phyloP scores from a whole-genome alignment of 92 coral and sea anemone genomes.

The Palythoa heliodiscus region DNA sequence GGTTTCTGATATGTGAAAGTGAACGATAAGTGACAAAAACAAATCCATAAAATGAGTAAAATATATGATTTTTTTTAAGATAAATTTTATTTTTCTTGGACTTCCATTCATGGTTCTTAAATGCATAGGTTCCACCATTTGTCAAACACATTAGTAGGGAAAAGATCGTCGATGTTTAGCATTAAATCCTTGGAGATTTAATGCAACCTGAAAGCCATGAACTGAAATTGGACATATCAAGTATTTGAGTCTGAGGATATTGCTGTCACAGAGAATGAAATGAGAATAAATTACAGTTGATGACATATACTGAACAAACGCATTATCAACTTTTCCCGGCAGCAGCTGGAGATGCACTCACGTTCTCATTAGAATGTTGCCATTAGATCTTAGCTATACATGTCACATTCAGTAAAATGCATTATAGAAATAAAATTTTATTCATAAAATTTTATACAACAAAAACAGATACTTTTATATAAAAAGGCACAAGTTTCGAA shows the following conservation, averaged over 20 bases:
- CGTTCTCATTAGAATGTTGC: slow-evolving; percentile 83
- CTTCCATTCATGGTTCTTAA: slow-evolving; percentile 44
- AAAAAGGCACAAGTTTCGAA: slow-evolving; percentile 16
- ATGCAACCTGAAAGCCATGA: slow-evolving; percentile 66
- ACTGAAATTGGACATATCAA: slow-evolving; percentile 69
- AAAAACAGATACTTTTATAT: slow-evolving; percentile 30
- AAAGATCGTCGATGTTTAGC: slow-evolving; percentile 46
- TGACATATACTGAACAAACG: slow-evolving; percentile 96
- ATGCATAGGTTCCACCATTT: slow-evolving; percentile 28
- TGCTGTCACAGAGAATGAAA: slow-evolving; percentile 72
- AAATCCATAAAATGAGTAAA: slow-evolving; percentile 29
- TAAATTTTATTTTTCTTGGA: slow-evolving; percentile 26
- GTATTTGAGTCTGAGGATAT: slow-evolving; percentile 80
- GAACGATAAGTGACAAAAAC: slow-evolving; percentile 32
- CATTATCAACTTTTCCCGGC: slow-evolving; percentile 75
- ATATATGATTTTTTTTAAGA: slow-evolving; percentile 1
- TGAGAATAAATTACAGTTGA: slow-evolving; percentile 80
- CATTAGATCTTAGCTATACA: slow-evolving; percentile 26
- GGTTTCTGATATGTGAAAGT: slow-evolving; percentile 36
- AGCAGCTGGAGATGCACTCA: slow-evolving; percentile 77
- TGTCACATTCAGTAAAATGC: slow-evolving; percentile 36
- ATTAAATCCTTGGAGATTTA: slow-evolving; percentile 60
- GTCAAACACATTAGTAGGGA: slow-evolving; percentile 41
- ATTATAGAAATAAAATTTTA: slow-evolving; percentile 22
- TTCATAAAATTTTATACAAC: slow-evolving; percentile 12